phyloP scores from a whole-genome alignment of 2,888 invertebrate genomes.

The Epiblema foenella region DNA sequence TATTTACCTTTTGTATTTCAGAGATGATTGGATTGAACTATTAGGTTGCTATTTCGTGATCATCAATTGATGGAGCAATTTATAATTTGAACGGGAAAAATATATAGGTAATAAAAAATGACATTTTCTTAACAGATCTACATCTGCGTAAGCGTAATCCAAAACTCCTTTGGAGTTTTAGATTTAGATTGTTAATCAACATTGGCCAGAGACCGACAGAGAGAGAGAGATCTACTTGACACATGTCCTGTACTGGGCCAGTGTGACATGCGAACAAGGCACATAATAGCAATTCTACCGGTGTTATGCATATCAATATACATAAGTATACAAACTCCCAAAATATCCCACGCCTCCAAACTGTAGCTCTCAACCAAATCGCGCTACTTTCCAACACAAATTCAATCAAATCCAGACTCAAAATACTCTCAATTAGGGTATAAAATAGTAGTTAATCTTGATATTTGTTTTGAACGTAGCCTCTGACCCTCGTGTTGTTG shows the following conservation, averaged over 20 bases:
- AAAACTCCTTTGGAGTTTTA: too few relatives aligned
- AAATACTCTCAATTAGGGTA: not conserved
- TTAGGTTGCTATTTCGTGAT: slow-evolving; percentile 9
- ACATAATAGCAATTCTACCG: not conserved
- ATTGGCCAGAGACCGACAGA: too few relatives aligned
- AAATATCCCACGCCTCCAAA: slow-evolving; percentile 33
- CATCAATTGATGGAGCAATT: not conserved
- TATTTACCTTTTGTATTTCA: not conserved
- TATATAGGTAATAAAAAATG: too few relatives aligned
- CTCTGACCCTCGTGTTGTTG: slow-evolving; percentile 39
- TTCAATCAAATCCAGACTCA: not conserved
- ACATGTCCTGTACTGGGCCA: too few relatives aligned
- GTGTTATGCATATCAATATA: not conserved
- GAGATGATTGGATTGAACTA: slow-evolving; percentile 1
- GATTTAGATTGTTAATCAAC: too few relatives aligned
- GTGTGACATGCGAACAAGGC: not conserved
- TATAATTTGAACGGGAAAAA: too few relatives aligned
- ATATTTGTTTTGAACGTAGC: slow-evolving; percentile 12
- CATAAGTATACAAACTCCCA: not conserved
- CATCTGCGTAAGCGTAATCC: too few relatives aligned
- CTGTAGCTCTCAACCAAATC: not conserved
- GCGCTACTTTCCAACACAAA: not conserved
- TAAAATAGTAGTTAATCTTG: not conserved
- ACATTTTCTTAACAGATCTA: too few relatives aligned
- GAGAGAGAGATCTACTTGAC: too few relatives aligned